Conservation (phyloP, 2,113 vertebrate genomes). For the Rousettus leschenaultii region DNA sequence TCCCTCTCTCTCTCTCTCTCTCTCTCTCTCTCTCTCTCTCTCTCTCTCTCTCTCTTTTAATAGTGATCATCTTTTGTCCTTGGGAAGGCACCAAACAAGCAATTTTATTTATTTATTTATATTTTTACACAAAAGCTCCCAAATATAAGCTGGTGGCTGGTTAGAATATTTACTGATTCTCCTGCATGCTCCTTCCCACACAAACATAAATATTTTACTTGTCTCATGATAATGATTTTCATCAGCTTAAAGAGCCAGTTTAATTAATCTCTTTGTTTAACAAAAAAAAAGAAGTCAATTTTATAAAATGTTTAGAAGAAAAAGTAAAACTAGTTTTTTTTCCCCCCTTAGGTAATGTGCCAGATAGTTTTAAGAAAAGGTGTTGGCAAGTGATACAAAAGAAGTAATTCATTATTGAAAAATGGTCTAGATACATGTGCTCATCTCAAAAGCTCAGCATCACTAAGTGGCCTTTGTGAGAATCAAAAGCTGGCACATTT, state of each 20-base stretch:
- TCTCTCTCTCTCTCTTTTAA: neutral
- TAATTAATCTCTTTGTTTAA: conserved; percentile 61
- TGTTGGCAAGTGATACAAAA: neutral
- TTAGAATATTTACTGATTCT: neutral
- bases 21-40: neutral
- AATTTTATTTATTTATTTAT: neutral
- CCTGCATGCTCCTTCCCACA: neutral
- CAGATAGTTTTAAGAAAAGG: conserved; percentile 9
- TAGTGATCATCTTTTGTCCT: neutral
- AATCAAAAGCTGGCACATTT: neutral
- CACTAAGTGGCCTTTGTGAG: neutral
- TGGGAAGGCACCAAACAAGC: neutral
- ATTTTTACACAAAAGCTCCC: neutral
- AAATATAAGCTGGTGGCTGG: neutral
- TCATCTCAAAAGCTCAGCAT: neutral
- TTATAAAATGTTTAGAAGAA: neutral
- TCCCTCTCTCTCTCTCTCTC: neutral
- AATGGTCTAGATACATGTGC: neutral
- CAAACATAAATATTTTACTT: conserved; percentile 22
- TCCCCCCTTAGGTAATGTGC: neutral
- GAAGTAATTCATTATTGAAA: neutral
- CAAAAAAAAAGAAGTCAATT: neutral
- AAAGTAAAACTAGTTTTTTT: conserved; percentile 14
- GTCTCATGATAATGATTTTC: neutral
- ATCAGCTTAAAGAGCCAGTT: conserved; percentile 9